A percentile compares a stretch with the other conserved stretches of the same genome.
phyloP scores from a whole-genome alignment of 2,797 vertebrate species.

The Microcaecilia unicolor region DNA sequence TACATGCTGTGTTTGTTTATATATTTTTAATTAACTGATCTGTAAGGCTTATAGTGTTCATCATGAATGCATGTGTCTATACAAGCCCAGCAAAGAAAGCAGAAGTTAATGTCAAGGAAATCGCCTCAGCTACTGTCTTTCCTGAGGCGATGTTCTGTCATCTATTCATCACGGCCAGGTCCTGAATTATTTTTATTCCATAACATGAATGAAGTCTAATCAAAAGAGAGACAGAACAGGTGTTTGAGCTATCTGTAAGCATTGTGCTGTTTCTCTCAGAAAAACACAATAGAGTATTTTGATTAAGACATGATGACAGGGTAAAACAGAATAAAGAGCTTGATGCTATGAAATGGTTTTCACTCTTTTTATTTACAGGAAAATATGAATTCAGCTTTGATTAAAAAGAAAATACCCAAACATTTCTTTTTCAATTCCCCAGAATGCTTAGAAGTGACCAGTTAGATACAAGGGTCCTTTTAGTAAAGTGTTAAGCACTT shows the following conservation, averaged over 20 bases:
- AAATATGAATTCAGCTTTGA: too few relatives aligned
- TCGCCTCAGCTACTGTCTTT: neutral
- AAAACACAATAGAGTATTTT: too few relatives aligned
- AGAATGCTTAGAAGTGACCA: too few relatives aligned
- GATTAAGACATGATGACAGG: too few relatives aligned
- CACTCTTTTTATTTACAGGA: too few relatives aligned
- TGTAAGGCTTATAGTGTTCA: rapidly evolving
- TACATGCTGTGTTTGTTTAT: neutral
- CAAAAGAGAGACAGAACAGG: neutral
- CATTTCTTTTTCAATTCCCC: too few relatives aligned
- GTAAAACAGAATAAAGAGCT: too few relatives aligned
- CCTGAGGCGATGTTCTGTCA: neutral
- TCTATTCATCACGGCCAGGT: neutral
- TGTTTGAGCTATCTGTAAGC: neutral
- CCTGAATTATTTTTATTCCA: neutral
- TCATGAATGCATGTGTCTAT: neutral
- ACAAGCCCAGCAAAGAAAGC: neutral
- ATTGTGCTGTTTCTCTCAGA: too few relatives aligned
- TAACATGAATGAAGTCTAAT: neutral
- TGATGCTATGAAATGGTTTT: too few relatives aligned
- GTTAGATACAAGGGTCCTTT: too few relatives aligned
- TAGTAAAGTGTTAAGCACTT: too few relatives aligned
- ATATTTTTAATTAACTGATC: neutral
- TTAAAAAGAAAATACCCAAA: too few relatives aligned
- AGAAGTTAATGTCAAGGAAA: neutral